Evolutionary conservation across 1,140 invertebrate genomes (phyloP).

Genomic region (Lerema accius): DNA sequence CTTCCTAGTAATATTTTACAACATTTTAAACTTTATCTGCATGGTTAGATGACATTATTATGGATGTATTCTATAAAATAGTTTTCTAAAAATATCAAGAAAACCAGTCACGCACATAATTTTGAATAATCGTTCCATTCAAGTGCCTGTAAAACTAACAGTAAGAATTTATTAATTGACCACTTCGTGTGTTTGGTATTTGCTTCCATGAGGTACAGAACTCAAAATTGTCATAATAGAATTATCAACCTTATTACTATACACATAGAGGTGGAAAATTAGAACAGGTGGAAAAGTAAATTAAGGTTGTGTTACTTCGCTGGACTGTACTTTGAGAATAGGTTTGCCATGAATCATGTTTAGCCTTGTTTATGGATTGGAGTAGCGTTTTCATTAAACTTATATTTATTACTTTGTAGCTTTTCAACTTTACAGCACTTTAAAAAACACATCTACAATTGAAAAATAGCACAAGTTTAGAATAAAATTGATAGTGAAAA

Average conservation of each 20-base stretch:
- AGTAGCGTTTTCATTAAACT: not conserved
- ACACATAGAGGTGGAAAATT: not conserved
- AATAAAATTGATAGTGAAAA: too few species aligned
- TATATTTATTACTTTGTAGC: too few species aligned
- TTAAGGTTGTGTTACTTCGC: slow-evolving; percentile 12
- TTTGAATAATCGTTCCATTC: slow-evolving; percentile 33
- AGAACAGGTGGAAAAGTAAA: slow-evolving; percentile 13
- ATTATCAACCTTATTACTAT: slow-evolving; percentile 18
- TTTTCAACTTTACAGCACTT: too few species aligned
- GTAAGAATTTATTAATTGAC: slow-evolving; percentile 32
- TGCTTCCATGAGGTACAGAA: slow-evolving; percentile 6
- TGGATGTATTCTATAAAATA: too few species aligned
- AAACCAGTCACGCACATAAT: slow-evolving; percentile 31
- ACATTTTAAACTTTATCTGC: too few species aligned
- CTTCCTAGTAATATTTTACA: too few species aligned
- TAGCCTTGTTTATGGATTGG: not conserved
- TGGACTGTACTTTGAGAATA: slow-evolving; percentile 20
- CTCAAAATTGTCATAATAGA: not conserved
- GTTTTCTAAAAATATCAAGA: slow-evolving; percentile 26
- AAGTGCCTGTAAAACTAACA: slow-evolving; percentile 28
- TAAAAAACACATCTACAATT: too few species aligned
- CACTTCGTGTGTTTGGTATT: slow-evolving; percentile 25
- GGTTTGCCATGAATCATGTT: slow-evolving; percentile 12
- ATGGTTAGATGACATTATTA: too few species aligned
- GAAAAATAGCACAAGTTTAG: too few species aligned